These are phyloP conservation scores for Caenorhabditis briggsae DNA, from an alignment of 1,140 invertebrate species.

Conservation along the genomic window DNA sequence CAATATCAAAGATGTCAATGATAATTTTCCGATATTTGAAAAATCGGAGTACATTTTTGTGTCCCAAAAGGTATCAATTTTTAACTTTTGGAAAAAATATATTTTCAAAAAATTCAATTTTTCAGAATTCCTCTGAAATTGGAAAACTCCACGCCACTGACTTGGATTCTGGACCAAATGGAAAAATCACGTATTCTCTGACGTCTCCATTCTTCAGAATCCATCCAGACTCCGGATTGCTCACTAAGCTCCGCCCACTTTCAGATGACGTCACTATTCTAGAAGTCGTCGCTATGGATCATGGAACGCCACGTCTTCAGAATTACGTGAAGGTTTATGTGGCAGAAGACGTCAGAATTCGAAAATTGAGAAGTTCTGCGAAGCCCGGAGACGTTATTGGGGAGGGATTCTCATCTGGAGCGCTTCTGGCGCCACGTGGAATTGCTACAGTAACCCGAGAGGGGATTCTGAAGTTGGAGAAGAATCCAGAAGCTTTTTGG, in stretches of 20 bases:
- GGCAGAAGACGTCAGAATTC: not conserved
- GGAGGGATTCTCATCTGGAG: not conserved
- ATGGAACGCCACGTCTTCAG: not conserved
- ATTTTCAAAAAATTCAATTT: not conserved
- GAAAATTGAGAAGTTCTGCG: not conserved
- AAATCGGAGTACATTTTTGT: slow-evolving; percentile 85
- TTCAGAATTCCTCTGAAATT: not conserved
- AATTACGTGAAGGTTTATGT: not conserved
- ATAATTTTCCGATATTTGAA: slow-evolving; percentile 91
- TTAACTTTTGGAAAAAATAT: not conserved
- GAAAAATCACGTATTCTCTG: not conserved
- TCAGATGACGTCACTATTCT: not conserved
- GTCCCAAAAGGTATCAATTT: not conserved
- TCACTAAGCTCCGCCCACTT: slow-evolving; percentile 11
- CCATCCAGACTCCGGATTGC: not conserved
- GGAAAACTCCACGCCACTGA: not conserved
- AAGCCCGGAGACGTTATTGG: not conserved
- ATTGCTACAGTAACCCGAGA: slow-evolving; percentile 27
- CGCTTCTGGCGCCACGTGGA: not conserved
- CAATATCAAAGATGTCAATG: slow-evolving; percentile 92
- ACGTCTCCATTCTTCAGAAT: slow-evolving; percentile 28
- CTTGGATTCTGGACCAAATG: not conserved
- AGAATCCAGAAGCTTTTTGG: not conserved
- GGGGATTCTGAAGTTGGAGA: not conserved
- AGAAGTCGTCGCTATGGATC: not conserved